Evolutionary conservation across 2,797 vertebrate species (phyloP), one percentile per base, ranked within the genome.

Genomic region (Scolopax bukidnonensis): DNA sequence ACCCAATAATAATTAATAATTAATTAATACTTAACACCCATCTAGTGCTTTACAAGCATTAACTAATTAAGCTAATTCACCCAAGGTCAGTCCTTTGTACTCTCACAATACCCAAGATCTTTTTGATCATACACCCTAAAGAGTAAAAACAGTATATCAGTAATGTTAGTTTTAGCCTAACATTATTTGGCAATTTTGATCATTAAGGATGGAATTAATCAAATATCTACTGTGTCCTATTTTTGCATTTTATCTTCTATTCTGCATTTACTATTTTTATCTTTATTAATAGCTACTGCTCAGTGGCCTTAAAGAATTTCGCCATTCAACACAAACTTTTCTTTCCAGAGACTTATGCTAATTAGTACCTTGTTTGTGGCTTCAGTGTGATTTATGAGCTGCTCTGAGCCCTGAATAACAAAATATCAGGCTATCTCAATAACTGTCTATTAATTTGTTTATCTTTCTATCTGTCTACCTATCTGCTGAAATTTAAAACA

Each of bases 381-480:
- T 97, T 96, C 89, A 81, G 71, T 67, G 38, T 96, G 97, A 97
- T 98, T 96, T 97, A 97, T 97, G 94, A 92, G 87, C 88, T 94
- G 85, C 95, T 96, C 78, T 81, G 89, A 88, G 87, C 43, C 93
- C 74, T 93, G 94, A 94, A 96, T 94, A 95, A 96, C 93, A 92
- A 97, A 97, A 97, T 97, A 97, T 95, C 96, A 94, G 83, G 48
- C 93, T 92, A 95, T 96, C 96, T 97, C 93, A 82, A 87, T 97
- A 97, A 96, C 97, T 95, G 95, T 91, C 98, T 97, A 97, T 98
- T 97, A 98, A 98, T 98, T 98, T 98, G 97, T 98, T 98, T 98
- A 98, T 97, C 96, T 96, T 97, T 98, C 95, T 97, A 97, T 98
- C 93, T 97, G 97, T 97, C 89, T 97, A 95, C 97, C 97, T 98